Conservation (phyloP, 2,888 invertebrate genomes). For the Deilephila elpenor region DNA sequence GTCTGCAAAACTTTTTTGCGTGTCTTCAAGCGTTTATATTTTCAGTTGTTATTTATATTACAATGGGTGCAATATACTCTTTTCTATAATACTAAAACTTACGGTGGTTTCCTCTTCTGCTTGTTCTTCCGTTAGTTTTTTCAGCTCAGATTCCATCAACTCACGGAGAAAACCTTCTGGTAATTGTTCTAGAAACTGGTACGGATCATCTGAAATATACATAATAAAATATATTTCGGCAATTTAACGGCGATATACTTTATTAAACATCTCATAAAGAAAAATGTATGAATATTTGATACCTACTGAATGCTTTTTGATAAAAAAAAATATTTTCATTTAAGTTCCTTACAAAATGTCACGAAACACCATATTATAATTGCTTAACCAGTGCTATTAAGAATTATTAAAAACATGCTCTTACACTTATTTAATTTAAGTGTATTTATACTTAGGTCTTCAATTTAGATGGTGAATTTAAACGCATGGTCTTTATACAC, state of each 20-base stretch:
- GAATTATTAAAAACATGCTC: not conserved
- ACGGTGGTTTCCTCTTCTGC: conserved; percentile 42
- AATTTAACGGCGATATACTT: not conserved
- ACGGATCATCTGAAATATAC: conserved; percentile 67
- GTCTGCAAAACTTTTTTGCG: too few relatives aligned
- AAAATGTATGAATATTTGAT: too few relatives aligned
- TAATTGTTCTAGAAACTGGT: conserved; percentile 72
- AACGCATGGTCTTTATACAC: not conserved
- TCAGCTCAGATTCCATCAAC: conserved; percentile 62
- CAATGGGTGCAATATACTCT: too few relatives aligned
- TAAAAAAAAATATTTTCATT: too few relatives aligned
- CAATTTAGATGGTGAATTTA: not conserved
- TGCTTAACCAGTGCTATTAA: too few relatives aligned
- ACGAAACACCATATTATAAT: too few relatives aligned
- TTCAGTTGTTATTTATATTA: too few relatives aligned
- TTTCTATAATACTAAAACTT: not conserved
- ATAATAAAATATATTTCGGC: not conserved
- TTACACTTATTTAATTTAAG: not conserved
- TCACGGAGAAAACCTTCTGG: conserved; percentile 66
- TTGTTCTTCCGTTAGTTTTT: conserved; percentile 51
- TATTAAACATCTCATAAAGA: too few relatives aligned
- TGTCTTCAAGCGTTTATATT: too few relatives aligned
- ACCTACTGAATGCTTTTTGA: too few relatives aligned
- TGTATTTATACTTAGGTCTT: too few relatives aligned
- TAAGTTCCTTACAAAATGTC: too few relatives aligned